Percentiles rank a stretch among this genome's conserved stretches.
Conservation (phyloP, 2,888 invertebrate species). For the Malthinus flaveolus region DNA sequence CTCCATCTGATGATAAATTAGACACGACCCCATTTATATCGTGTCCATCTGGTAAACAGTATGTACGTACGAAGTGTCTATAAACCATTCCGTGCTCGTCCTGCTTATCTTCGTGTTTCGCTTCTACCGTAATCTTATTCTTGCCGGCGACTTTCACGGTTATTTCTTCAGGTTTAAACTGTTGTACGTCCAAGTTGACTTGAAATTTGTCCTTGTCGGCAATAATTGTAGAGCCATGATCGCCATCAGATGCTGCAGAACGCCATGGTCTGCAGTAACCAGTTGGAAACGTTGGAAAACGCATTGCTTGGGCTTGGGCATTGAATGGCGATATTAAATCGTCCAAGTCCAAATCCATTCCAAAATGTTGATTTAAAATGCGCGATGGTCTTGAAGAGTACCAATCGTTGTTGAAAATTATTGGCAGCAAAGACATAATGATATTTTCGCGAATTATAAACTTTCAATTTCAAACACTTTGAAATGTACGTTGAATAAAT, state of each 20-base stretch:
- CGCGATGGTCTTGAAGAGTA: conserved; percentile 28
- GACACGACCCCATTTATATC: conserved; percentile 73
- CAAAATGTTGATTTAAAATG: conserved; percentile 60
- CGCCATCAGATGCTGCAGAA: conserved; percentile 57
- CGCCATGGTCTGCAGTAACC: conserved; percentile 56
- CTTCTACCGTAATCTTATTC: conserved; percentile 70
- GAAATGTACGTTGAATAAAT: too few relatives aligned
- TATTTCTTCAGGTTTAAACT: conserved; percentile 77
- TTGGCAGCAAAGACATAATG: too few relatives aligned
- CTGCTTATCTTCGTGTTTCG: conserved; percentile 74
- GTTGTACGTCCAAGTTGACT: conserved; percentile 72
- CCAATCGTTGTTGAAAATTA: background rate
- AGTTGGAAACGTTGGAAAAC: conserved; percentile 6
- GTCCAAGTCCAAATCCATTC: conserved; percentile 57
- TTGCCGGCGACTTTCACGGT: conserved; percentile 69
- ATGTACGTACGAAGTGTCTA: conserved; percentile 74
- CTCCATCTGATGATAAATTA: conserved; percentile 73
- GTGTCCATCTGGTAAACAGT: conserved; percentile 71
- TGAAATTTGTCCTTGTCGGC: conserved; percentile 69
- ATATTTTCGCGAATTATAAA: too few relatives aligned
- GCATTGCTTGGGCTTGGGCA: too few relatives aligned
- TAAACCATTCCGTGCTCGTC: conserved; percentile 75
- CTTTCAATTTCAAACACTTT: too few relatives aligned
- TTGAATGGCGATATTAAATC: conserved; percentile 50
- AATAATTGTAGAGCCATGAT: conserved; percentile 59